phyloP scores from a whole-genome alignment of 2,888 invertebrate species.

The Arrhopalites spinosus region DNA sequence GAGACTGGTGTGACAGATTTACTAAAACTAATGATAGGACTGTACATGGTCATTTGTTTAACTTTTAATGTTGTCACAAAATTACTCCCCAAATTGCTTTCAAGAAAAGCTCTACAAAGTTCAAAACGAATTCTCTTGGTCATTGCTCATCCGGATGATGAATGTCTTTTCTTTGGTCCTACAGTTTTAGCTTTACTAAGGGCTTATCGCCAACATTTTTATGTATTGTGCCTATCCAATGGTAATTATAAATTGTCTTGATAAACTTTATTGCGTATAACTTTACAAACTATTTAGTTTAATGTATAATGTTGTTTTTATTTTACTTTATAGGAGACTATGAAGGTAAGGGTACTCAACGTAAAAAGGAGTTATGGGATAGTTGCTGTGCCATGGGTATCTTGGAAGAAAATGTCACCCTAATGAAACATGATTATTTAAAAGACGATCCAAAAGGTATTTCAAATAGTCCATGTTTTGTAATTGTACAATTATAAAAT shows the following conservation, averaged over 20 bases:
- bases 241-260: slow-evolving; percentile 63
- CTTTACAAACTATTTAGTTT: neutral
- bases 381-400: slow-evolving; percentile 83
- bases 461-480: no score
- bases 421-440: slow-evolving; percentile 64
- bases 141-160: slow-evolving; percentile 90
- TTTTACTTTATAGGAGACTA: slow-evolving; percentile 66
- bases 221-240: slow-evolving; percentile 82
- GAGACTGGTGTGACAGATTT: neutral
- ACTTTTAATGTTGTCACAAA: neutral
- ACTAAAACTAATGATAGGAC: neutral
- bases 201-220: slow-evolving; percentile 71
- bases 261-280: neutral
- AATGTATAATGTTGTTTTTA: neutral
- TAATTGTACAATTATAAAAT: no score
- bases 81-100: slow-evolving; percentile 19
- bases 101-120: slow-evolving; percentile 14
- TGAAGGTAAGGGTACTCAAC: slow-evolving; percentile 67
- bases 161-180: slow-evolving; percentile 99
- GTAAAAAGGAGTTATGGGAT: slow-evolving; percentile 80
- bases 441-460: slow-evolving; percentile 76
- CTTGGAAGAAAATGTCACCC: slow-evolving; percentile 73
- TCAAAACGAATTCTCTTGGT: slow-evolving; percentile 72
- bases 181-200: slow-evolving; percentile 72
- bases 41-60: slow-evolving; percentile 21